Evolutionary conservation across 2,113 vertebrate species (phyloP).

Genomic region (Natator depressus): DNA sequence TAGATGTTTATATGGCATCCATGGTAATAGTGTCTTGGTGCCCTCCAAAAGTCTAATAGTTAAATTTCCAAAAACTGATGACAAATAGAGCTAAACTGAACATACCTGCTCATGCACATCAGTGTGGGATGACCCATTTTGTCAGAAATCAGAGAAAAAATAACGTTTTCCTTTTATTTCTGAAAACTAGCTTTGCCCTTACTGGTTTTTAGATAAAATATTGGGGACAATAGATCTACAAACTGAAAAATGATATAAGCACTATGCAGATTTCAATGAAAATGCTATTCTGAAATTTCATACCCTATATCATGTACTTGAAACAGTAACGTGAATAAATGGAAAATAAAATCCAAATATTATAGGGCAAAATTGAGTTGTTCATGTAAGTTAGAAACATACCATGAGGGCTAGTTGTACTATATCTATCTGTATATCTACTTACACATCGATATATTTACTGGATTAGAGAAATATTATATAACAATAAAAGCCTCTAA

Average conservation of each 20-base stretch:
- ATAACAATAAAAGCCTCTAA: conserved; percentile 77
- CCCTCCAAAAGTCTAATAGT: neutral
- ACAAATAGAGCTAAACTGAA: neutral
- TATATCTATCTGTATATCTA: conserved; percentile 38
- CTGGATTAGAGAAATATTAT: conserved; percentile 57
- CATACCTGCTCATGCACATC: neutral
- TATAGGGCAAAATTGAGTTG: neutral
- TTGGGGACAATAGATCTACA: neutral
- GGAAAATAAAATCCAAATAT: conserved; percentile 26
- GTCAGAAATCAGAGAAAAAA: neutral
- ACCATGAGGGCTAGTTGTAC: neutral
- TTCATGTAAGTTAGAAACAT: conserved; percentile 47
- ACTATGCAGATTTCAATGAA: neutral
- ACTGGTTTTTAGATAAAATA: neutral
- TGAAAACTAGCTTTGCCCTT: neutral
- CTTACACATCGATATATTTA: conserved; percentile 65
- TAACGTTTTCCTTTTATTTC: neutral
- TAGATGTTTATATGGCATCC: neutral
- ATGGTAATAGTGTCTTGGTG: neutral
- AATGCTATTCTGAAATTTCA: neutral
- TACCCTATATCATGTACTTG: neutral
- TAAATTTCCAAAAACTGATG: neutral
- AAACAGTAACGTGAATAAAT: neutral
- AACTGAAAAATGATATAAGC: neutral
- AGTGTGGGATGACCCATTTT: neutral